Base-by-base conservation (phyloP, 2,113 vertebrate species). In the Pantherophis guttatus region DNA sequence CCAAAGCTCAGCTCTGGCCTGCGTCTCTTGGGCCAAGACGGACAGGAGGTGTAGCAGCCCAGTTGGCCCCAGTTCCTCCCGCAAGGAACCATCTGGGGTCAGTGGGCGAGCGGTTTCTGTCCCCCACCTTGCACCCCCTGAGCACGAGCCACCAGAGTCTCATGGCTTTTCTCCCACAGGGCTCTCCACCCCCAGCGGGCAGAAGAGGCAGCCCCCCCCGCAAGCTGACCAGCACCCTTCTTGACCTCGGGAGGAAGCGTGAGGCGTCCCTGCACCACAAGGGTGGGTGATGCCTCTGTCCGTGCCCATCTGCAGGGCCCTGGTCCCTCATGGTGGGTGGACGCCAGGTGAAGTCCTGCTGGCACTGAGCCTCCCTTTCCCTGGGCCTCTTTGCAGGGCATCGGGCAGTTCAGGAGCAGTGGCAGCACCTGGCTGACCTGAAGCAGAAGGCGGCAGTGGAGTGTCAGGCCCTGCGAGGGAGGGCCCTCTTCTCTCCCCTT, bases 381-480 rank as follows among this genome's bases (percentile, higher is more conserved):
- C 0, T 0, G 8, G 94, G 94, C 1, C 9, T 89, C 81, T 52
- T 39, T 62, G 0, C 97, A 99, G 99, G 99, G 92, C 99, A 99
- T 92, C 99, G 99, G 98, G 99, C 99, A 93, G 99, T 99, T 0
- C 99, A 99, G 88, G 99, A 99, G 96, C 99, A 99, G 96, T 97
- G 98, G 8, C 97, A 98, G 21, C 98, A 99, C 0, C 97, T 99
- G 75, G 99, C 99, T 0, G 99, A 99, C 96, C 98, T 99, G 95
- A 99, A 99, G 95, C 99, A 99, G 97, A 98, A 98, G 48, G 99
- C 99, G 0, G 99, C 98, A 0, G 98, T 97, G 0, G 99, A 99
- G 97, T 98, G 98, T 99, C 98, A 98, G 54, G 98, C 98, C 57
- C 97, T 98, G 91, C 98, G 97, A 0, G 97, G 97, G 95, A 96